Evolutionary conservation across 1,140 invertebrate species (phyloP).

Genomic region (Rhyacophila brunnea): DNA sequence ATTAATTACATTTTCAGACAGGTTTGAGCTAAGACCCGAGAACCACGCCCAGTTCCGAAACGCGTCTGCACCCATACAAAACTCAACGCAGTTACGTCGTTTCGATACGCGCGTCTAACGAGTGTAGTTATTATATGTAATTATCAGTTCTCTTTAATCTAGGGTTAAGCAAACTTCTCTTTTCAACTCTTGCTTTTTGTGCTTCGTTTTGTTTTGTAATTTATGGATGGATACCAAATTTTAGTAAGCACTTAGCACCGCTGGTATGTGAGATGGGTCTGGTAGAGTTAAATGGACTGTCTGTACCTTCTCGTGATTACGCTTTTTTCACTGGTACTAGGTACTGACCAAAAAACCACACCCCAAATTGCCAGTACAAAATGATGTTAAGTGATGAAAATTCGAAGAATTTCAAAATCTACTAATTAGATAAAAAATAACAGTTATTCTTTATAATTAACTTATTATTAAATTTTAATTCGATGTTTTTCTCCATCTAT

Average conservation of each 20-base stretch:
- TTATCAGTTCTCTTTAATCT: constrained; percentile 35
- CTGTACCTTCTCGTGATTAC: no score
- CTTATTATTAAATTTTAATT: no score
- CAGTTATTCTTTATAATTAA: no score
- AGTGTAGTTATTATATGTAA: constrained; percentile 34
- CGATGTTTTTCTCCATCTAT: no score
- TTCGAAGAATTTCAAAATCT: no score
- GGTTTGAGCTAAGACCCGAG: constrained; percentile 31
- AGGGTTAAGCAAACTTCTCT: constrained; percentile 34
- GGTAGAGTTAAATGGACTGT: no score
- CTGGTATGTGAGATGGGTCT: constrained; percentile 9
- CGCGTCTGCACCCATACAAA: constrained; percentile 3
- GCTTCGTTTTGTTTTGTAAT: constrained; percentile 27
- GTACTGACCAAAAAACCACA: no score
- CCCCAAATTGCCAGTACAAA: no score
- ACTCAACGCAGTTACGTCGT: neutral
- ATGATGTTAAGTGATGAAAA: no score
- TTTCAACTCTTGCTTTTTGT: constrained; percentile 21
- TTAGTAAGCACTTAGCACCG: constrained; percentile 1
- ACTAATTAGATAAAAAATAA: no score
- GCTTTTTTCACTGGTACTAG: no score
- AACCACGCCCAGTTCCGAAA: neutral
- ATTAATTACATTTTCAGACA: constrained; percentile 36
- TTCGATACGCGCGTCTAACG: neutral
- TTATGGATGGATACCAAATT: constrained; percentile 24